phyloP scores from a whole-genome alignment of 92 coral and sea anemone species.

The Phenganax subtilis region DNA sequence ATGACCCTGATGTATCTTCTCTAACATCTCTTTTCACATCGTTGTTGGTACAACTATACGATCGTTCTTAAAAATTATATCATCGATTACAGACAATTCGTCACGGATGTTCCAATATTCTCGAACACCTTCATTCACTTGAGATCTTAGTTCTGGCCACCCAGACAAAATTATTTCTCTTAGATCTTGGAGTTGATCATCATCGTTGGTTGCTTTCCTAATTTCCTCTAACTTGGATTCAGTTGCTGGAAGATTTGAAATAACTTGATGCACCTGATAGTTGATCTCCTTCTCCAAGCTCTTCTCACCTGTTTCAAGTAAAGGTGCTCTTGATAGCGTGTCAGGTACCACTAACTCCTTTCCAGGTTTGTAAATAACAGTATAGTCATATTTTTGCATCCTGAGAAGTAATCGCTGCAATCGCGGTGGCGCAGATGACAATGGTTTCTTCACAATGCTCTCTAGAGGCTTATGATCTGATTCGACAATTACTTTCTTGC shows the following conservation, averaged over 20 bases:
- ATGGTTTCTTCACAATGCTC: conserved; percentile 43
- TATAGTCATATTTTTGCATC: conserved; percentile 44
- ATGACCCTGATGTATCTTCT: conserved; percentile 2
- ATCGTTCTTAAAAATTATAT: conserved; percentile 49
- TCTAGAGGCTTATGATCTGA: conserved; percentile 51
- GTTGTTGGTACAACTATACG: conserved; percentile 49
- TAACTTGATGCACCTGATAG: not conserved
- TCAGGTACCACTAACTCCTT: conserved; percentile 45
- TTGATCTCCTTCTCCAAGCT: conserved; percentile 13
- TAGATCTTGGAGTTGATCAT: conserved; percentile 38
- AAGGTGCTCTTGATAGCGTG: conserved; percentile 46
- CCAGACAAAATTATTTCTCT: conserved; percentile 41
- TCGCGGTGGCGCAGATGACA: conserved; percentile 44
- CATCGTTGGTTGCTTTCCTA: conserved; percentile 45
- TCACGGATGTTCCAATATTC: conserved; percentile 57
- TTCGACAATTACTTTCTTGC: conserved; percentile 42
- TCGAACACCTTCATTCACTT: conserved; percentile 36
- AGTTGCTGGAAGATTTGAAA: conserved; percentile 48
- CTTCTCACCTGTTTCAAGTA: not conserved
- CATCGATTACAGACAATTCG: conserved; percentile 57
- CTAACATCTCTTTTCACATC: not conserved
- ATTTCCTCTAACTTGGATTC: conserved; percentile 53
- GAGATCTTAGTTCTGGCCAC: conserved; percentile 56
- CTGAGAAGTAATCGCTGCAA: conserved; percentile 43
- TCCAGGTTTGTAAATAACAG: conserved; percentile 39